Evolutionary conservation across 2,888 invertebrate genomes (phyloP).

Genomic region (Molorchus minor): DNA sequence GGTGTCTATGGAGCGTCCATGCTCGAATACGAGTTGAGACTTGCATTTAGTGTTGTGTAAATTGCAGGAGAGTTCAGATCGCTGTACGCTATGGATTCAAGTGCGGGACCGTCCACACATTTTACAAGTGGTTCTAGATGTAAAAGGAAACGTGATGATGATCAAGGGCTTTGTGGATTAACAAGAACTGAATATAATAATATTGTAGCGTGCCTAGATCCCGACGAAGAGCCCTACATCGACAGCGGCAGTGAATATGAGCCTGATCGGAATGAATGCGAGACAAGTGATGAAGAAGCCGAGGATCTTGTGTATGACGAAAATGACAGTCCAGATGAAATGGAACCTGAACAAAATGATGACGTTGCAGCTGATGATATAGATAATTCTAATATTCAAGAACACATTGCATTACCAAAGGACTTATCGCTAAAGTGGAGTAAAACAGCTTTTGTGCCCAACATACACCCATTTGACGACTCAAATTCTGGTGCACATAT

Average conservation of each 20-base stretch:
- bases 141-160: too few relatives aligned
- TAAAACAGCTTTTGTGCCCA: neutral
- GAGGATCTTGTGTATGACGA: too few relatives aligned
- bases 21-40: constrained; percentile 8
- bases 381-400: neutral
- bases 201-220: neutral
- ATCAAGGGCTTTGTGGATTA: too few relatives aligned
- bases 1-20: too few relatives aligned
- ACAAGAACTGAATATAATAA: neutral
- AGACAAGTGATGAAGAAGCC: neutral
- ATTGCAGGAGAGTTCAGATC: too few relatives aligned
- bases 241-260: neutral
- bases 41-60: constrained; percentile 1
- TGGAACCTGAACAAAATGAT: neutral
- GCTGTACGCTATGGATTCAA: too few relatives aligned
- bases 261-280: neutral
- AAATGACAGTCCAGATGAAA: neutral
- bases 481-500: neutral
- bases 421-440: neutral
- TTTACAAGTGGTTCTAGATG: too few relatives aligned
- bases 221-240: neutral
- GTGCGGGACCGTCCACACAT: too few relatives aligned
- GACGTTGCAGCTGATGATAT: neutral
- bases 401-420: neutral
- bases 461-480: neutral